These are phyloP conservation scores for Prolemur simus DNA, from an alignment of 2,113 vertebrate species.

Conservation along the genomic window DNA sequence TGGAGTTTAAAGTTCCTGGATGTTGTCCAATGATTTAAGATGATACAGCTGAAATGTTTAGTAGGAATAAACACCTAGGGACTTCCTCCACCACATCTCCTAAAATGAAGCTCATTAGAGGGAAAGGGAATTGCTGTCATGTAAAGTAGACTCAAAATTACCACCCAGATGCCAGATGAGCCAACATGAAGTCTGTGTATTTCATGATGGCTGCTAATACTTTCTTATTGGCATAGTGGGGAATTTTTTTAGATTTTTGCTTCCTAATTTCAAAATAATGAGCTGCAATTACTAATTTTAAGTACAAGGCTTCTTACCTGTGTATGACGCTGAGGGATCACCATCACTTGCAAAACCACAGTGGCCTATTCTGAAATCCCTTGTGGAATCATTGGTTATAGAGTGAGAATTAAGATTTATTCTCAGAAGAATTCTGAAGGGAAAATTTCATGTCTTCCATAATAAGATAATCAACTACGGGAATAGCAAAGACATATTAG, in stretches of 20 bases:
- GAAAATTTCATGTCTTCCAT: not conserved
- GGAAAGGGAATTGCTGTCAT: not conserved
- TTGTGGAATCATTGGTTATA: not conserved
- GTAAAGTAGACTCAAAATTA: not conserved
- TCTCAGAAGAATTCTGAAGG: not conserved
- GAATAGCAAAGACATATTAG: not conserved
- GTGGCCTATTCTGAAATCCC: not conserved
- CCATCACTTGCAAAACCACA: not conserved
- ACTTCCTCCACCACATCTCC: not conserved
- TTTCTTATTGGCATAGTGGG: not conserved
- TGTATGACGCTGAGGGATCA: not conserved
- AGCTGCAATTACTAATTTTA: not conserved
- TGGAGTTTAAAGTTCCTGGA: not conserved
- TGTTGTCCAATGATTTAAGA: not conserved
- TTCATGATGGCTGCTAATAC: not conserved
- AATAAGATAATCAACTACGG: not conserved
- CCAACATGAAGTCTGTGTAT: too few relatives aligned
- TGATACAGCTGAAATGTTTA: not conserved
- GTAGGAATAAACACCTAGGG: not conserved
- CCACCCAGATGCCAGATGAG: not conserved
- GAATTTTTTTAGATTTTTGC: not conserved
- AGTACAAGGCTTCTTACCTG: not conserved
- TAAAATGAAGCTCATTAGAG: not conserved
- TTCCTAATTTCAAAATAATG: not conserved
- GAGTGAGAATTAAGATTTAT: not conserved